These are phyloP conservation scores for Ophioninae sp. DNA, from an alignment of 2,888 invertebrate genomes.

Conservation along the genomic window DNA sequence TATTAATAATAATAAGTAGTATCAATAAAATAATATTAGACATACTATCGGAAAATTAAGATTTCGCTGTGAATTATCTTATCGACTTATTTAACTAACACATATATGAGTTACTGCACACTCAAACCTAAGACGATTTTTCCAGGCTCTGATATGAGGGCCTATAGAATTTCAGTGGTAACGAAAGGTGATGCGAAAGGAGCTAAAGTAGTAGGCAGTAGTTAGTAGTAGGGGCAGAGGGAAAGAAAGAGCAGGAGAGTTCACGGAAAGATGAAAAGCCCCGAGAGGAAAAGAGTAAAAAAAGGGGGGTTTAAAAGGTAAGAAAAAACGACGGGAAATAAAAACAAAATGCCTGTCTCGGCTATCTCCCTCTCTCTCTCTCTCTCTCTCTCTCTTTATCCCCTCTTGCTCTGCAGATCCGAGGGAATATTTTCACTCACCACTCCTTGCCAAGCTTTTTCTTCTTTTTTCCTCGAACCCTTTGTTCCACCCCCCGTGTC, in stretches of 20 bases:
- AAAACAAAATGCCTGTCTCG: slow-evolving; percentile 56
- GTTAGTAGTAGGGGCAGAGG: background rate
- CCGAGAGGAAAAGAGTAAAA: slow-evolving; percentile 32
- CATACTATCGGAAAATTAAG: too few relatives aligned
- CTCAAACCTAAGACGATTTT: too few relatives aligned
- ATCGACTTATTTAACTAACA: too few relatives aligned
- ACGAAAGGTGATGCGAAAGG: too few relatives aligned
- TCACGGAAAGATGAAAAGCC: background rate
- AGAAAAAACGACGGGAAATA: slow-evolving; percentile 40
- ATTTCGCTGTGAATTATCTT: too few relatives aligned
- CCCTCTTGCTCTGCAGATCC: slow-evolving; percentile 30
- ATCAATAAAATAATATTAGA: too few relatives aligned
- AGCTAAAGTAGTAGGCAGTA: background rate
- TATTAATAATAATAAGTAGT: too few relatives aligned
- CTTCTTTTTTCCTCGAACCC: slow-evolving; percentile 28
- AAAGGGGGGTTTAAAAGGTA: slow-evolving; percentile 24
- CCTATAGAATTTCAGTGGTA: too few relatives aligned
- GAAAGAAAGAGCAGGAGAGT: background rate
- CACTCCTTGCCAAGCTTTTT: slow-evolving; percentile 31
- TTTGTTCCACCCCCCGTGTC: slow-evolving; percentile 12
- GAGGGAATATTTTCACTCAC: slow-evolving; percentile 58
- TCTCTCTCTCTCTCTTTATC: background rate
- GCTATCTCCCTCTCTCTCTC: background rate
- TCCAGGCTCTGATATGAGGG: too few relatives aligned
- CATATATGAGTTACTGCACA: too few relatives aligned